Evolutionary conservation across 2,888 invertebrate genomes (phyloP), one percentile per base, ranked within the genome.

Genomic region (Ceraclea dissimilis): DNA sequence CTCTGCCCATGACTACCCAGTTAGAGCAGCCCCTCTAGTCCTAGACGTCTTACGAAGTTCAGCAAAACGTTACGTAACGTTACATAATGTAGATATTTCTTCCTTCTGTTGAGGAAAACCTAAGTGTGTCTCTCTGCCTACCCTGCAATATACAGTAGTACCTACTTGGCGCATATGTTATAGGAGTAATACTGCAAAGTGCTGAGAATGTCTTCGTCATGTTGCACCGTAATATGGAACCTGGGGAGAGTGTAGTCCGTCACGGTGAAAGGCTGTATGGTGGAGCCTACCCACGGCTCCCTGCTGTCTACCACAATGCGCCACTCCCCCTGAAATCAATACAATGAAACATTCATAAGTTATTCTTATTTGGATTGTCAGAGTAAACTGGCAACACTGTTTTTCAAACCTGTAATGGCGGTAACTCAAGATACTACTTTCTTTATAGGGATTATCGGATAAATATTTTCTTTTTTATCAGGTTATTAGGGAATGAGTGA

Each of bases 151-250:
- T n/a, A n/a, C n/a, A n/a, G n/a, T n/a, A n/a, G n/a, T 19, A 64
- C 67, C 66, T 69, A 82, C 82, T 76, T 80, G 26, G 81, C 82
- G 62, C 80, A 82, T 0, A 82, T 78, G 17, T 75, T 77, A 76
- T 76, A 78, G 0, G 71, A 75, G 26, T 69, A 73, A 58, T 68
- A 71, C 52, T 69, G 74, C 63, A 68, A 79, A 66, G 67, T 75
- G 60, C 66, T 67, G 62, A 71, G 69, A 53, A 69, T 74, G 59
- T 66, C 70, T 63, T 67, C 73, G 17, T 68, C 76, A 68, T 69
- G 79, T 11, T 73, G 70, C 0, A 83, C 76, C 2, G 72, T 77
- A 47, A 83, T 72, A 63, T 82, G 79, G 68, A 82, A 83, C 8
- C 79, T 80, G 0, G 83, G 82, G 33, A 83, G 67, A 33, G 80